A percentile compares a stretch with the other conserved stretches of the same genome.
phyloP scores from a whole-genome alignment of 2,888 invertebrate genomes.

The Polia nebulosa region DNA sequence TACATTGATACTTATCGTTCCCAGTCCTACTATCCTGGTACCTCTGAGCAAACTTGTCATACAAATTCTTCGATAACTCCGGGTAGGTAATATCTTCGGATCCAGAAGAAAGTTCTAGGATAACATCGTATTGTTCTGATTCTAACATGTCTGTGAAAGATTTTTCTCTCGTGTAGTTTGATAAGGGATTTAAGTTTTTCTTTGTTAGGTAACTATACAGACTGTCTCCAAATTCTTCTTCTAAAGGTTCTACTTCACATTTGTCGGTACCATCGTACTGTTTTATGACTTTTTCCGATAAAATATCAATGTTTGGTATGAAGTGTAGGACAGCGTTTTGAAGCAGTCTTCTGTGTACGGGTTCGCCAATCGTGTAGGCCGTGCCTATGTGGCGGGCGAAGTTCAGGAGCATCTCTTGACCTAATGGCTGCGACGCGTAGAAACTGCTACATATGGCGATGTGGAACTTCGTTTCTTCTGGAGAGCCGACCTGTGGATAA shows the following conservation, averaged over 20 bases:
- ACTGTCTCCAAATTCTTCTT: slow-evolving; percentile 93
- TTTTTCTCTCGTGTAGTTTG: slow-evolving; percentile 88
- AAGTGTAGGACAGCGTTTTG: slow-evolving; percentile 95
- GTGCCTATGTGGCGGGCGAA: slow-evolving; percentile 95
- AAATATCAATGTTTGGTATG: slow-evolving; percentile 91
- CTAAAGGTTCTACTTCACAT: slow-evolving; percentile 79
- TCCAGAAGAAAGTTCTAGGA: slow-evolving; percentile 94
- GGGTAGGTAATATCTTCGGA: slow-evolving; percentile 92
- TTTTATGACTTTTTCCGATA: slow-evolving; percentile 78
- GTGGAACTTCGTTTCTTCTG: slow-evolving; percentile 96
- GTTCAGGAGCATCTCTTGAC: slow-evolving; percentile 95
- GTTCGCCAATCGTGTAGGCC: slow-evolving; percentile 93
- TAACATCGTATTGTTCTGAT: slow-evolving; percentile 93
- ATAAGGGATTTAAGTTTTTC: slow-evolving; percentile 83
- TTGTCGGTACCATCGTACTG: slow-evolving; percentile 78
- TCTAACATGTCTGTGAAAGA: slow-evolving; percentile 93
- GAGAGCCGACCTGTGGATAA: slow-evolving; percentile 92
- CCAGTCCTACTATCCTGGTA: slow-evolving; percentile 85
- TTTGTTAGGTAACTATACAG: slow-evolving; percentile 88
- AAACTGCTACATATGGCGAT: slow-evolving; percentile 96
- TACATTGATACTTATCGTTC: slow-evolving; percentile 80
- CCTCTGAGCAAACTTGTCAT: slow-evolving; percentile 87
- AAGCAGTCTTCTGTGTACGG: slow-evolving; percentile 92
- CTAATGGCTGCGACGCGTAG: slow-evolving; percentile 95
- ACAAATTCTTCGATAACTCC: slow-evolving; percentile 82